These are phyloP conservation scores for Gymnoscopelus microlampas DNA, from an alignment of 2,797 vertebrate genomes.

Conservation along the genomic window DNA sequence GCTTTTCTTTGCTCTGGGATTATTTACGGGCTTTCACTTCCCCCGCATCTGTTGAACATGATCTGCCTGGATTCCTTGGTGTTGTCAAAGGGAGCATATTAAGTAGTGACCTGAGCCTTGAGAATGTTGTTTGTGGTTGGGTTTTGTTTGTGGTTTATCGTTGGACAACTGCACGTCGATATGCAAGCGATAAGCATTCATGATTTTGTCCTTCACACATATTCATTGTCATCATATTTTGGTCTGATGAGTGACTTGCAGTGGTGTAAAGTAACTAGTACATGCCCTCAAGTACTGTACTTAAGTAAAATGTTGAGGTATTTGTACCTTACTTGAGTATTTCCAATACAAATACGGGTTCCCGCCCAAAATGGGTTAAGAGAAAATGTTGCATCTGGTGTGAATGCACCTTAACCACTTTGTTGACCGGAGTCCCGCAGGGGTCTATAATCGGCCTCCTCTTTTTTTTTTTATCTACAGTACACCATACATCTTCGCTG, in stretches of 20 bases:
- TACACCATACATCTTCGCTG: too few species aligned
- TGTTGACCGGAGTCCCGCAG: too few species aligned
- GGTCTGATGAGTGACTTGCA: slow-evolving; percentile 6
- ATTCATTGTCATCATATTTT: slow-evolving; percentile 45
- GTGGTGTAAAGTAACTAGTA: too few species aligned
- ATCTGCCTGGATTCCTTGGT: slow-evolving; percentile 14
- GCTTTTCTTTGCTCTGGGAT: slow-evolving; percentile 30
- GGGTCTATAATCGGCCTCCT: too few species aligned
- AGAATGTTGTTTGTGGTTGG: slow-evolving; percentile 45
- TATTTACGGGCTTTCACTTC: slow-evolving; percentile 11
- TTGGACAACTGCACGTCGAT: slow-evolving; percentile 44
- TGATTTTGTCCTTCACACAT: slow-evolving; percentile 28
- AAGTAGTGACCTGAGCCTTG: slow-evolving; percentile 46
- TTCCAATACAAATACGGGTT: too few species aligned
- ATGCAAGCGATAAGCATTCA: slow-evolving; percentile 56
- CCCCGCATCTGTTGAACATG: not conserved
- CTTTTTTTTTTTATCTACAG: too few species aligned
- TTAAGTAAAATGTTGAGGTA: too few species aligned
- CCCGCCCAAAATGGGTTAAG: too few species aligned
- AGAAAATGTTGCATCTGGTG: too few species aligned
- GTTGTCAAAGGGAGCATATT: slow-evolving; percentile 62
- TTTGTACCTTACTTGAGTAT: too few species aligned
- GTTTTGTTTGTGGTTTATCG: slow-evolving; percentile 47
- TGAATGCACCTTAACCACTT: too few species aligned
- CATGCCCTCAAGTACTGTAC: too few species aligned